A percentile compares a stretch with the other conserved stretches of the same genome.
Evolutionary conservation across 2,888 invertebrate species (phyloP).

Genomic region (Rhodophaea formosa): DNA sequence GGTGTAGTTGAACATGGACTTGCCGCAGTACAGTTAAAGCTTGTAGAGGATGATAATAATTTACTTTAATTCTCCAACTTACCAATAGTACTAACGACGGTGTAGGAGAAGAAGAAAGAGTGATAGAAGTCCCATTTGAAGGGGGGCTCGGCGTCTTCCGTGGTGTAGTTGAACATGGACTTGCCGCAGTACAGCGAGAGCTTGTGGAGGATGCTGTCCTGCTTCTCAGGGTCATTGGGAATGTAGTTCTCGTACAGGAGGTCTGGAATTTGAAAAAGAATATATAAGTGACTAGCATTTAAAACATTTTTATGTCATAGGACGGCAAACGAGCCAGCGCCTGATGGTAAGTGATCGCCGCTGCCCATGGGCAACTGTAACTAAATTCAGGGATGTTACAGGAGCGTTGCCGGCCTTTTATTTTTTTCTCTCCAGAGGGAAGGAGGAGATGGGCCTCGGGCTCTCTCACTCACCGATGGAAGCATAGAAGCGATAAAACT

Average conservation of each 20-base stretch:
- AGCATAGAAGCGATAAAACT: too few relatives aligned
- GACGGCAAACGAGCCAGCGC: too few relatives aligned
- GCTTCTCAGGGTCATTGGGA: constrained; percentile 75
- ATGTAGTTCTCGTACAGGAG: constrained; percentile 82
- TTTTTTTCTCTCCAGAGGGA: too few relatives aligned
- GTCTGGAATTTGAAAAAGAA: constrained; percentile 68
- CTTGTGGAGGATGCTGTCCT: constrained; percentile 81
- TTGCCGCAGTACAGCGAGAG: constrained; percentile 88
- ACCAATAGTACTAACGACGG: constrained; percentile 95
- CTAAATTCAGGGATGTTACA: too few relatives aligned
- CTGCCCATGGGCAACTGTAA: too few relatives aligned
- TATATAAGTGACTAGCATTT: neutral
- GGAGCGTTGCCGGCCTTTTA: too few relatives aligned
- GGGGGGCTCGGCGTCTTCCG: constrained; percentile 81
- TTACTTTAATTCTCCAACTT: too few relatives aligned
- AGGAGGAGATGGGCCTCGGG: too few relatives aligned
- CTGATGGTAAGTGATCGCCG: too few relatives aligned
- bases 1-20: constrained; percentile 85
- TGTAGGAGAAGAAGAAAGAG: constrained; percentile 94
- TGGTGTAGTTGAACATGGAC: constrained; percentile 84
- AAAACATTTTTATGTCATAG: too few relatives aligned
- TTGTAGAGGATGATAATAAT: constrained; percentile 82
- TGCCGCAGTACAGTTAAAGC: constrained; percentile 87
- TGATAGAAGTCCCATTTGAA: constrained; percentile 94
- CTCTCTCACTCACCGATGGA: too few relatives aligned